Conservation (phyloP, 2,797 vertebrate species). For the Steatocranus sp. region DNA sequence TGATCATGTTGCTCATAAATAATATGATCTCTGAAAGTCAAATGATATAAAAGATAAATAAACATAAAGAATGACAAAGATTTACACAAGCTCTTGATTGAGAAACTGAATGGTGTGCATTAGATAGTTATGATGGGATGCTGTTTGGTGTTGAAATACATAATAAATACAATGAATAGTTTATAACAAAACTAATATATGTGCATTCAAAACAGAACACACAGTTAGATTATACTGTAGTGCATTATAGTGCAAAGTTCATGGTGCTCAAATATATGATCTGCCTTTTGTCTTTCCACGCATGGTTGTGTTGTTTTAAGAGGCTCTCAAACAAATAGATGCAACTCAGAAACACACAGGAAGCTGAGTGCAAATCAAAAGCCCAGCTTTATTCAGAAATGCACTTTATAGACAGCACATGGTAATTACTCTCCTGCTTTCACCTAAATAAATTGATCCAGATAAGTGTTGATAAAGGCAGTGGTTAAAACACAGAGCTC, state of each 20-base stretch:
- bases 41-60: background rate
- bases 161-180: background rate
- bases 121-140: background rate
- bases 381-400: constrained; percentile 7
- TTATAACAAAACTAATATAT: background rate
- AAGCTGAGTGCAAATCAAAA: constrained; percentile 10
- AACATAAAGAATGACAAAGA: background rate
- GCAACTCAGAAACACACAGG: background rate
- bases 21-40: constrained; percentile 3
- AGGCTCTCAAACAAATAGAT: constrained; percentile 8
- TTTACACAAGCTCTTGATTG: background rate
- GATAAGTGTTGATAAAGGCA: constrained; percentile 44
- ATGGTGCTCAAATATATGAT: background rate
- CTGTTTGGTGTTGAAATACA: background rate
- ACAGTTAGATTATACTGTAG: background rate
- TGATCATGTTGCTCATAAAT: constrained; percentile 7
- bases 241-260: background rate
- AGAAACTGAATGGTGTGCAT: background rate
- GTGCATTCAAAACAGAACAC: background rate
- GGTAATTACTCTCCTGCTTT: constrained; percentile 34
- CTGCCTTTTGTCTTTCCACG: background rate
- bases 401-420: constrained; percentile 8
- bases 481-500: constrained; percentile 33
- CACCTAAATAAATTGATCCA: constrained; percentile 31
- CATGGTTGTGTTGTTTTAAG: background rate